A percentile compares a stretch with the other conserved stretches of the same genome.
Conservation (phyloP, 2,113 vertebrate species). For the Todiramphus chloris region DNA sequence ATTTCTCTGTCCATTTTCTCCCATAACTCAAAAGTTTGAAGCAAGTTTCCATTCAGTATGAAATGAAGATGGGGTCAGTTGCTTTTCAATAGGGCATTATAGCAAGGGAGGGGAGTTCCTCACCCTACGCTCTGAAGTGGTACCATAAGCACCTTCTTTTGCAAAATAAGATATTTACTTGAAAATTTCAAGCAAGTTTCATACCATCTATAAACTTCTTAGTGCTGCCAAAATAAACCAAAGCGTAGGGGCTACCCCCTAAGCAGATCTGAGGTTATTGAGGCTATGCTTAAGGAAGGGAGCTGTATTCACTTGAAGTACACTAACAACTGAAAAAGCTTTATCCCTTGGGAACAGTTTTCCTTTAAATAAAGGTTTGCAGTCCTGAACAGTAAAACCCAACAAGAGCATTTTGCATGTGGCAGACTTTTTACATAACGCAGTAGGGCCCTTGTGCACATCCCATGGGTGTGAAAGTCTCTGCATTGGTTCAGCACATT, state of each 20-base stretch:
- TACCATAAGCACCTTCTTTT: not conserved
- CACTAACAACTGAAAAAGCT: not conserved
- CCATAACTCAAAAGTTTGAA: not conserved
- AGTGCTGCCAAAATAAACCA: not conserved
- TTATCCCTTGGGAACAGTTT: not conserved
- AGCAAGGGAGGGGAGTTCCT: not conserved
- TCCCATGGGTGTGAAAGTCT: not conserved
- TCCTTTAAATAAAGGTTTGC: not conserved
- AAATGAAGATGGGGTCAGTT: not conserved
- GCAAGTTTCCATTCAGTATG: not conserved
- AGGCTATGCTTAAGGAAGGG: not conserved
- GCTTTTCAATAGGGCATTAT: not conserved
- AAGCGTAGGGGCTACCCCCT: not conserved
- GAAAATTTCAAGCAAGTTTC: not conserved
- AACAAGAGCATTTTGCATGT: not conserved
- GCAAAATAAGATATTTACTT: not conserved
- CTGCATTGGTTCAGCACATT: not conserved
- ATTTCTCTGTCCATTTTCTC: not conserved
- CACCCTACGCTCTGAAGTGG: not conserved
- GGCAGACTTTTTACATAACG: not conserved
- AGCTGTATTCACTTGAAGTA: not conserved
- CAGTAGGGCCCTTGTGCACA: not conserved
- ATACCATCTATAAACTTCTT: not conserved
- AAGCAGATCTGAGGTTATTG: not conserved
- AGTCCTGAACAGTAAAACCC: not conserved